Evolutionary conservation across 2,113 vertebrate species (phyloP).

Genomic region (Plestiodon gilberti): DNA sequence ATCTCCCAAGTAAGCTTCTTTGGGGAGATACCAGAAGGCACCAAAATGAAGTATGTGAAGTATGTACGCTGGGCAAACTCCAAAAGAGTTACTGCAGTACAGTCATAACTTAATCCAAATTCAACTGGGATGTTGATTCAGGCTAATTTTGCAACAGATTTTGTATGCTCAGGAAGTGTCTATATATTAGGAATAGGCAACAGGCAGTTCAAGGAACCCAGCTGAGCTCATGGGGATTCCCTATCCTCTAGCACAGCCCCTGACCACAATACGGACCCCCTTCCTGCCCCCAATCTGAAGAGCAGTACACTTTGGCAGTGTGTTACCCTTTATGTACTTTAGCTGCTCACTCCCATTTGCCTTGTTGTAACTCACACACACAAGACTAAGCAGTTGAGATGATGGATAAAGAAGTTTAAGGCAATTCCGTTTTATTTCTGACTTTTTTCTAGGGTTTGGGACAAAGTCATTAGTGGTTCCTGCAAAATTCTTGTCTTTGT

Average conservation of each 20-base stretch:
- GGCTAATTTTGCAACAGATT: not conserved
- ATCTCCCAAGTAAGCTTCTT: not conserved
- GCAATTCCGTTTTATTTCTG: conserved; percentile 5
- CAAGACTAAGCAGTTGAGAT: not conserved
- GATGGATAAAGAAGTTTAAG: not conserved
- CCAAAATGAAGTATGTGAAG: not conserved
- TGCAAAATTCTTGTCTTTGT: conserved; percentile 98
- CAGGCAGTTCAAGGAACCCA: not conserved
- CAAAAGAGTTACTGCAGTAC: no score
- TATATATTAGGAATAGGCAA: not conserved
- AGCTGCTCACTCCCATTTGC: no score
- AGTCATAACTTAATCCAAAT: no score
- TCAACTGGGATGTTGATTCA: not conserved
- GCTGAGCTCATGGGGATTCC: not conserved
- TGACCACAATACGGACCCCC: not conserved
- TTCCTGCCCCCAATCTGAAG: not conserved
- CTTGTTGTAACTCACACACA: no score
- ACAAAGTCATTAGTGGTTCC: conserved; percentile 97
- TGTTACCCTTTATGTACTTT: no score
- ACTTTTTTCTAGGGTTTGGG: conserved; percentile 89
- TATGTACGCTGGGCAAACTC: no score
- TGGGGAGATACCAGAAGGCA: not conserved
- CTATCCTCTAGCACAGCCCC: not conserved
- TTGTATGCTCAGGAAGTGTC: not conserved
- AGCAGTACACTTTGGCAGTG: not conserved